phyloP scores from a whole-genome alignment of 2,797 vertebrate genomes.

The Denticeps clupeoides region DNA sequence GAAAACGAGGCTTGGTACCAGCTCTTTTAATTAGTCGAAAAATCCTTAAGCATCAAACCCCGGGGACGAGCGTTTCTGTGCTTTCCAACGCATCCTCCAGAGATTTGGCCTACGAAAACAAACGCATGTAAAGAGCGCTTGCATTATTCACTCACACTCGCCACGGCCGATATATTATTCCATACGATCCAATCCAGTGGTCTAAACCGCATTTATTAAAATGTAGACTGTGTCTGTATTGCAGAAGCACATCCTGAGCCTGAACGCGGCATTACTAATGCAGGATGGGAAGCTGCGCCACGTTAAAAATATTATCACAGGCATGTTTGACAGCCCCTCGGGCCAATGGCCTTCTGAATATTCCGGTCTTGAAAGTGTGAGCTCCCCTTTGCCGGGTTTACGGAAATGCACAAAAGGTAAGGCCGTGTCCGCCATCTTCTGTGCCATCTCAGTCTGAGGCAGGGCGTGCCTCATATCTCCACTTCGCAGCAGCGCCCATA shows the following conservation, averaged over 20 bases:
- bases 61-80: slow-evolving; percentile 42
- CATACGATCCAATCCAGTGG: too few species aligned
- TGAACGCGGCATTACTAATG: too few species aligned
- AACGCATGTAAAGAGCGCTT: slow-evolving; percentile 38
- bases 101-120: slow-evolving; percentile 36
- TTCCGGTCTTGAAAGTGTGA: not conserved
- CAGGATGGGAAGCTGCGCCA: too few species aligned
- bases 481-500: slow-evolving; percentile 60
- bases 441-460: slow-evolving; percentile 34
- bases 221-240: too few species aligned
- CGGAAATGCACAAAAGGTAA: too few species aligned
- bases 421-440: slow-evolving; percentile 20
- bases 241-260: too few species aligned
- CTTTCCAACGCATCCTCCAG: slow-evolving; percentile 34
- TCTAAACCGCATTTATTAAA: too few species aligned
- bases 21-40: slow-evolving; percentile 50
- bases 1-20: slow-evolving; percentile 29
- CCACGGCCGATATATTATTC: slow-evolving; percentile 35
- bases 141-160: slow-evolving; percentile 54
- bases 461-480: slow-evolving; percentile 56
- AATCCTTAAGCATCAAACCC: slow-evolving; percentile 42
- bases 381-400: slow-evolving; percentile 6
- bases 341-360: not conserved
- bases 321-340: too few species aligned
- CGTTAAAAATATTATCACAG: too few species aligned